These are phyloP conservation scores for Euthynnus affinis DNA, from an alignment of 2,797 vertebrate genomes.

Conservation along the genomic window DNA sequence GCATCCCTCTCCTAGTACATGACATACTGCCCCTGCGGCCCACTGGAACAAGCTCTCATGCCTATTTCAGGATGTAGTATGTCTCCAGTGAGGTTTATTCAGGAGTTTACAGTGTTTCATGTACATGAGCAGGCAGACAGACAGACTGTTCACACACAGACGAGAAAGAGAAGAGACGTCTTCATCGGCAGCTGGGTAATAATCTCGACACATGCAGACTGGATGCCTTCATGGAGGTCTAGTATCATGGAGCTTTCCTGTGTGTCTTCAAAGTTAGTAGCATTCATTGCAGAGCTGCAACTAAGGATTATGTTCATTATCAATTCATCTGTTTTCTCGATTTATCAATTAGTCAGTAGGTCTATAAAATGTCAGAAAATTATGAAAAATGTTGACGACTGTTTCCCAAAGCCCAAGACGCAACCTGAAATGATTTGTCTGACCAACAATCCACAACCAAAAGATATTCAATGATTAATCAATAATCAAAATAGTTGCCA, in stretches of 20 bases:
- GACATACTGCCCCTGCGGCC: constrained; percentile 33
- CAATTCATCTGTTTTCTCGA: no score
- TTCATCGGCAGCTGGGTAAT: constrained; percentile 20
- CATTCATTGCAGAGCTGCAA: not conserved
- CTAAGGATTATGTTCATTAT: no score
- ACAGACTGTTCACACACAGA: constrained; percentile 22
- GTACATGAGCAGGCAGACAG: constrained; percentile 25
- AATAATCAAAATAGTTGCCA: no score
- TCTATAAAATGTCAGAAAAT: no score
- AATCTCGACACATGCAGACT: constrained; percentile 2
- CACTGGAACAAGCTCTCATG: constrained; percentile 5
- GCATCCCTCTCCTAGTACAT: constrained; percentile 35
- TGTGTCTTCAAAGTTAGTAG: not conserved
- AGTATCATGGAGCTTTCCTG: no score
- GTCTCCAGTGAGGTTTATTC: constrained; percentile 37
- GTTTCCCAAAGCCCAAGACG: no score
- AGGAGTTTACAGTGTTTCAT: constrained; percentile 26
- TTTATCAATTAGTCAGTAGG: no score
- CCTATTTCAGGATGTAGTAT: constrained; percentile 48
- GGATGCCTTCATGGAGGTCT: constrained; percentile 17
- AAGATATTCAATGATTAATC: no score
- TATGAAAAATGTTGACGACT: no score
- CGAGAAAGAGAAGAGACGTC: constrained; percentile 17
- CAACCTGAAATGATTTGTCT: no score
- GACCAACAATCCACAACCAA: no score